Percentiles rank a stretch among this genome's conserved stretches.
These are phyloP conservation scores for Sceliomorpha sp. DNA, from an alignment of 2,888 invertebrate species.

Conservation along the genomic window DNA sequence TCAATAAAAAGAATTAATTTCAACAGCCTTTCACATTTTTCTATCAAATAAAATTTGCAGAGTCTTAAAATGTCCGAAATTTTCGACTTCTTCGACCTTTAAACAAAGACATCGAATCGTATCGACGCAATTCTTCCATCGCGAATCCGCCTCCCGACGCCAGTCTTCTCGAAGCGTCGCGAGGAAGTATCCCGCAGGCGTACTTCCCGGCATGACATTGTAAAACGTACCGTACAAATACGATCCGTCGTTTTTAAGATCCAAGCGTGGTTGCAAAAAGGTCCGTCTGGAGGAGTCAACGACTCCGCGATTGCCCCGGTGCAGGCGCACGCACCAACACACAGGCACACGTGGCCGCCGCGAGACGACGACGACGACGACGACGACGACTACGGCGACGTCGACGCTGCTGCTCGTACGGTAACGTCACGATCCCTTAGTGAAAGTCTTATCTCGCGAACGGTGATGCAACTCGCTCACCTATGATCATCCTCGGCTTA, in stretches of 20 bases:
- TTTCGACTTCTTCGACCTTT: too few species aligned
- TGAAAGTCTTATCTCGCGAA: slow-evolving; percentile 66
- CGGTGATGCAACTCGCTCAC: slow-evolving; percentile 62
- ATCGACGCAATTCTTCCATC: slow-evolving; percentile 39
- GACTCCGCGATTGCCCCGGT: slow-evolving; percentile 33
- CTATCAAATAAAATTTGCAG: too few species aligned
- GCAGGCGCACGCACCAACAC: not conserved
- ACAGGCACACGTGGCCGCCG: not conserved
- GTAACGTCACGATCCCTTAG: slow-evolving; percentile 47
- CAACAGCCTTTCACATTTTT: too few species aligned
- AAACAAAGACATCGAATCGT: slow-evolving; percentile 24
- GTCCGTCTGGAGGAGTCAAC: slow-evolving; percentile 19
- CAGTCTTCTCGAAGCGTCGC: slow-evolving; percentile 5
- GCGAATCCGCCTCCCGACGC: not conserved
- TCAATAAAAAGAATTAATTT: too few species aligned
- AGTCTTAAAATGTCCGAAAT: too few species aligned
- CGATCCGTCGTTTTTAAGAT: slow-evolving; percentile 47
- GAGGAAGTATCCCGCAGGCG: slow-evolving; percentile 26
- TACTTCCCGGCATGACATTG: slow-evolving; percentile 24
- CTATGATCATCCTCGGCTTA: slow-evolving; percentile 61
- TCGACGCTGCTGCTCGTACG: slow-evolving; percentile 37
- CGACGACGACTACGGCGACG: too few species aligned
- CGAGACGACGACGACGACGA: too few species aligned
- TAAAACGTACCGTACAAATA: slow-evolving; percentile 39
- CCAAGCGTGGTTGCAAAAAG: slow-evolving; percentile 12